Evolutionary conservation across 2,113 vertebrate genomes (phyloP), one percentile per base, ranked within the genome.

Genomic region (Pelodiscus sinensis): DNA sequence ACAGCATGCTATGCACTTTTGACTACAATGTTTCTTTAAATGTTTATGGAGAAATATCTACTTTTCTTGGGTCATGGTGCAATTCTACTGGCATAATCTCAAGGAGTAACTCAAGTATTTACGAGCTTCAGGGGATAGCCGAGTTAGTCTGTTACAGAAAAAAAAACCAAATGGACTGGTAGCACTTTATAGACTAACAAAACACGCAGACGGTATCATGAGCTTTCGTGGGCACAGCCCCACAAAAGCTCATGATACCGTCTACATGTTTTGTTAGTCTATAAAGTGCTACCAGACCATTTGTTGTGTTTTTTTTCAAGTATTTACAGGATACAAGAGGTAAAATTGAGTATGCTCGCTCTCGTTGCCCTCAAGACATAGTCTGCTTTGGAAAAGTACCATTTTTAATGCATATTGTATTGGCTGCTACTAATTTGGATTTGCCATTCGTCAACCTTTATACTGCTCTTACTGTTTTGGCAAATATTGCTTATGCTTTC

Each of bases 361-460:
- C 75, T 58, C 58, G 52, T n/a, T 57, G 4, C 16, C 71, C 71
- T 77, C 62, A 88, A 78, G 35, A 79, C n/a, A 50, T 62, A 29
- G 58, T 38, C 82, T 92, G 78, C 52, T 85, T 91, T 55, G 84
- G 25, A 83, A 89, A 86, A 44, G 18, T 22, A 38, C 24, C 44
- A 25, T 8, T 77, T 44, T 8, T 44, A 85, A 88, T 29, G 19
- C 15, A 16, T 44, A 80, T 81, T 81, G 60, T 0, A 2, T 54
- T 90, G 44, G 56, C 57, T 65, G 50, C 21, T 57, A 35, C 24
- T 82, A 86, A 94, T 78, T 91, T 50, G 4, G 29, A 92, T 90
- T 65, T 91, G 50, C 58, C 89, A 44, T 92, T 90, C 27, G 31
- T 77, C 82, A 85, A 81, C 31, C 18, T 93, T 92, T 55, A 82